Evolutionary conservation across 1,140 invertebrate genomes (phyloP).

Genomic region (Neelides sp.): DNA sequence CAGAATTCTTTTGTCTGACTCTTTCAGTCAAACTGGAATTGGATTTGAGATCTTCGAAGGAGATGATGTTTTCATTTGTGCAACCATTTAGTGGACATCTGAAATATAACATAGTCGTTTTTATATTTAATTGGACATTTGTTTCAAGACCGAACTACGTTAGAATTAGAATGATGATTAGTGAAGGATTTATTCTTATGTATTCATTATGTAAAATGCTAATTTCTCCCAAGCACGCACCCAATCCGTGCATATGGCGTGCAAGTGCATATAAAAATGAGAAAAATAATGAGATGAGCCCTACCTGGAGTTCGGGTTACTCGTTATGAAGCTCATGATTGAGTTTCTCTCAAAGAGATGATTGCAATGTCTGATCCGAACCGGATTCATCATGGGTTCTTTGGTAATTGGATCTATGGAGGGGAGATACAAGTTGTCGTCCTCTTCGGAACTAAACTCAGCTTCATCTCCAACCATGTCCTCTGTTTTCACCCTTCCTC

Average conservation of each 20-base stretch:
- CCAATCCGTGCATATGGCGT: too few species aligned
- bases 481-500: too few species aligned
- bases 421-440: constrained; percentile 18
- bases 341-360: constrained; percentile 21
- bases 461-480: background rate
- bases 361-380: constrained; percentile 21
- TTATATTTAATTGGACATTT: too few species aligned
- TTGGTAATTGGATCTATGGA: constrained; percentile 19
- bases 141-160: too few species aligned
- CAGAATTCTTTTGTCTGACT: constrained; percentile 7
- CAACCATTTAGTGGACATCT: constrained; percentile 24
- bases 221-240: too few species aligned
- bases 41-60: constrained; percentile 10
- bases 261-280: too few species aligned
- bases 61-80: constrained; percentile 7
- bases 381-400: constrained; percentile 12
- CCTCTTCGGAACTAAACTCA: constrained; percentile 9
- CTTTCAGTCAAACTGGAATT: constrained; percentile 13
- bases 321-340: constrained; percentile 11
- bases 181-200: too few species aligned
- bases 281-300: too few species aligned
- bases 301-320: constrained; percentile 13
- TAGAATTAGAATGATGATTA: too few species aligned
- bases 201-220: too few species aligned
- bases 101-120: too few species aligned